These are phyloP conservation scores for Drosophila conformis DNA, from an alignment of 2,888 invertebrate species.

Conservation along the genomic window DNA sequence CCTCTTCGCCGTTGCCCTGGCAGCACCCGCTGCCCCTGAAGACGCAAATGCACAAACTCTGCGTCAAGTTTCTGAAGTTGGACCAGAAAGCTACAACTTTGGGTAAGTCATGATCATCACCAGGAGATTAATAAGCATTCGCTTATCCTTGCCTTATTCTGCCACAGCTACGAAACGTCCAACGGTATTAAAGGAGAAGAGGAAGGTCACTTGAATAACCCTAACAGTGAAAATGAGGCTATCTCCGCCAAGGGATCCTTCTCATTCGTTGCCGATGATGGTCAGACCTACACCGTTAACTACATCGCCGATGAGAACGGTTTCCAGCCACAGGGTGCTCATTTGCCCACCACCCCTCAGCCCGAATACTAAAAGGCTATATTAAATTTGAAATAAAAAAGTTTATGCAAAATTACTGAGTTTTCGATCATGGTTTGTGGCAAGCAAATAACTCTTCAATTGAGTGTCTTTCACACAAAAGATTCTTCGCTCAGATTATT, in stretches of 20 bases:
- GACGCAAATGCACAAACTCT: slow-evolving; percentile 14
- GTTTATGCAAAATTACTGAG: slow-evolving; percentile 49
- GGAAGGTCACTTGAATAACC: too few relatives aligned
- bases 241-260: slow-evolving; percentile 71
- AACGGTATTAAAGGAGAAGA: too few relatives aligned
- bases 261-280: slow-evolving; percentile 65
- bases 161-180: slow-evolving; percentile 56
- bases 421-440: background rate
- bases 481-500: background rate
- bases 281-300: slow-evolving; percentile 62
- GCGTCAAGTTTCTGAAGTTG: slow-evolving; percentile 72
- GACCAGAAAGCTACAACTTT: slow-evolving; percentile 84
- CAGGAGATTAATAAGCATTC: too few relatives aligned
- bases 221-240: slow-evolving; percentile 54
- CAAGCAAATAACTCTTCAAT: background rate
- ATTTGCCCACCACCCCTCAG: slow-evolving; percentile 64
- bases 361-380: slow-evolving; percentile 7
- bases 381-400: slow-evolving; percentile 24
- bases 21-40: slow-evolving; percentile 52
- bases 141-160: slow-evolving; percentile 17
- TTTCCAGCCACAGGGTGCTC: slow-evolving; percentile 85
- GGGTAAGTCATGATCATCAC: slow-evolving; percentile 1
- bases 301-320: slow-evolving; percentile 85
- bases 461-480: background rate
- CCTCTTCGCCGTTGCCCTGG: slow-evolving; percentile 61